Evolutionary conservation across 2,797 vertebrate species (phyloP).

Genomic region (Enteromius viviparus): DNA sequence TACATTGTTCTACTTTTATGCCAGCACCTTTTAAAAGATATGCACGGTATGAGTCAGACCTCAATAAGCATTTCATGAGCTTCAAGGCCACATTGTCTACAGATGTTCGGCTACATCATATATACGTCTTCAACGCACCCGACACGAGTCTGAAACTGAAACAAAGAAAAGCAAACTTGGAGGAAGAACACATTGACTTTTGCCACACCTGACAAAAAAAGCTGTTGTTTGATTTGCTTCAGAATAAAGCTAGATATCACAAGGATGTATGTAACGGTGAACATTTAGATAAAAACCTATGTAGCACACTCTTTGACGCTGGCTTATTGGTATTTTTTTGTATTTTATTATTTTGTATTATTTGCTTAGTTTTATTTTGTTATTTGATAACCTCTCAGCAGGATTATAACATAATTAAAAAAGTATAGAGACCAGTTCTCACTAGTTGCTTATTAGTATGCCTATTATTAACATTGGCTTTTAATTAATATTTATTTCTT

Average conservation of each 20-base stretch:
- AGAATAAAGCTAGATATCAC: not conserved
- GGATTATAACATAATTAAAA: not conserved
- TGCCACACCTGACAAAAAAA: conserved; percentile 54
- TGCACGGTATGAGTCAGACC: conserved; percentile 7
- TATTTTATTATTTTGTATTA: not conserved
- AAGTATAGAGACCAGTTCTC: not conserved
- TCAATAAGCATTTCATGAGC: not conserved
- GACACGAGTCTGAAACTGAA: not conserved
- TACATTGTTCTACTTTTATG: not conserved
- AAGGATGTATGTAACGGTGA: not conserved
- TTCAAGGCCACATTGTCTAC: conserved; percentile 25
- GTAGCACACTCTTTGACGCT: not conserved
- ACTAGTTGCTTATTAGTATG: not conserved
- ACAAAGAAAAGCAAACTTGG: conserved; percentile 24
- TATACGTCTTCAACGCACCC: not conserved
- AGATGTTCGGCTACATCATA: conserved; percentile 7
- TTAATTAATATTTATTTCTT: not conserved
- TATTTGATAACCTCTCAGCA: not conserved
- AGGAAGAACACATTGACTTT: conserved; percentile 13
- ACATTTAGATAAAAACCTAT: not conserved
- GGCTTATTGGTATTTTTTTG: not conserved
- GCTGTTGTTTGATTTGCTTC: conserved; percentile 52
- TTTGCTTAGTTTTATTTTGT: not conserved
- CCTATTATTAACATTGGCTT: not conserved
- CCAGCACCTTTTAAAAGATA: conserved; percentile 20